Evolutionary conservation across 2,113 vertebrate species (phyloP), one percentile per base, ranked within the genome.

Genomic region (Toxotes jaculatrix): DNA sequence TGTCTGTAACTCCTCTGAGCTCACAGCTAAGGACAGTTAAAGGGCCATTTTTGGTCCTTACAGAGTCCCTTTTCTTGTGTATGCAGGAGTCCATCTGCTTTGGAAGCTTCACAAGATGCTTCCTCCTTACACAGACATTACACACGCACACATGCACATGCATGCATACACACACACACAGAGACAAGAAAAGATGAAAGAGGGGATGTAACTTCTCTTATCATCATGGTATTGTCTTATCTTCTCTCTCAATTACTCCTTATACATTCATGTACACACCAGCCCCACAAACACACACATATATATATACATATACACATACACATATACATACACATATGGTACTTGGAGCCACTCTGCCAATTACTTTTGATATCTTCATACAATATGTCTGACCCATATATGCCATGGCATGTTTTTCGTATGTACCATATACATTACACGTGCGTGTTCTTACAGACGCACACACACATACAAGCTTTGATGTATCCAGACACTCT

Each of bases 341-440:
- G 79, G 53, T 51, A 76, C 69, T 57, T 45, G 19, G 67, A 87
- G 43, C 27, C 75, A 64, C 34, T 87, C 67, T 89, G 77, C 81
- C 84, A 90, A 83, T 92, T 90, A 92, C 82, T 77, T 91, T 72
- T 86, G 85, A 91, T 89, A 84, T 75, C 85, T 83, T 74, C 59
- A 88, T 86, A 88, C 60, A 87, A 51, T 87, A 74, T 76, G 45
- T 85, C 76, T 93, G 92, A 92, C 89, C 90, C 84, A 93, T 78
- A 92, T 86, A 83, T 64, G 4, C 60, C 45, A 19, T 81, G 75
- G 53, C 73, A 71, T 80, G 80, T 77, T 82, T 87, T 83, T 69
- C 53, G 1, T 61, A 60, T 84, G 23, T 43, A 70, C 23, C 21
- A 55, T 55, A 78, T 77, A 65, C 61, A 60, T 57, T 68, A 53